Percentiles rank a stretch among this genome's conserved stretches.
phyloP scores from a whole-genome alignment of 2,888 invertebrate species.

The Pheosia gnoma region DNA sequence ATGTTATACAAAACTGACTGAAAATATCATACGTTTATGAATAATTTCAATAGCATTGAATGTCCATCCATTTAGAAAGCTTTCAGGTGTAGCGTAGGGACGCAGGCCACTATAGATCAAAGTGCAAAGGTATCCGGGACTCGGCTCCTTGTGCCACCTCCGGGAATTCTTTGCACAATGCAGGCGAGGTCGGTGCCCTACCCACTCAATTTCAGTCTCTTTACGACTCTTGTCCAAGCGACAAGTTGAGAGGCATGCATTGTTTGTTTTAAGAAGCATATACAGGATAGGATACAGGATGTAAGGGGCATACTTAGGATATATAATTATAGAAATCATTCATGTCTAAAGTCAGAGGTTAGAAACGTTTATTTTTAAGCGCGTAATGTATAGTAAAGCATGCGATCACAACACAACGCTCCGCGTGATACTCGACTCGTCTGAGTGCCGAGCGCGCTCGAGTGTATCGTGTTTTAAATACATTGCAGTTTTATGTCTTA shows the following conservation, averaged over 20 bases:
- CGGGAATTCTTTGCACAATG: constrained; percentile 36
- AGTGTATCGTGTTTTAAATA: no score
- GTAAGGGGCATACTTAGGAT: no score
- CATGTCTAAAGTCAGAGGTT: no score
- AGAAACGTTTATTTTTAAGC: no score
- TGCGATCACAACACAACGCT: no score
- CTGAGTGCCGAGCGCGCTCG: no score
- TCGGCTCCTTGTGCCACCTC: constrained; percentile 56
- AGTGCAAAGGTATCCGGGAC: constrained; percentile 68
- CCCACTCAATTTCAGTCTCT: constrained; percentile 40
- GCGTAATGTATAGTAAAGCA: no score
- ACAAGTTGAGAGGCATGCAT: neutral
- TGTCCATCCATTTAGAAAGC: constrained; percentile 16
- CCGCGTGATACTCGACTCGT: no score
- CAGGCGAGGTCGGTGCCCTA: constrained; percentile 23
- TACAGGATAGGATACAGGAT: no score
- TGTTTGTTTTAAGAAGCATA: constrained; percentile 5
- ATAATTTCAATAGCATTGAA: constrained; percentile 1
- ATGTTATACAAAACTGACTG: no score
- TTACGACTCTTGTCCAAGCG: constrained; percentile 26
- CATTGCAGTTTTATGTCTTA: no score
- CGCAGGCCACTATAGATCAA: constrained; percentile 60
- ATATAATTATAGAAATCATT: no score
- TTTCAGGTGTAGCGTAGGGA: constrained; percentile 17
- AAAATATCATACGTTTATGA: neutral